Evolutionary conservation across 2,888 invertebrate genomes (phyloP), one percentile per base, ranked within the genome.

Genomic region (Ecliptopera silaceata): DNA sequence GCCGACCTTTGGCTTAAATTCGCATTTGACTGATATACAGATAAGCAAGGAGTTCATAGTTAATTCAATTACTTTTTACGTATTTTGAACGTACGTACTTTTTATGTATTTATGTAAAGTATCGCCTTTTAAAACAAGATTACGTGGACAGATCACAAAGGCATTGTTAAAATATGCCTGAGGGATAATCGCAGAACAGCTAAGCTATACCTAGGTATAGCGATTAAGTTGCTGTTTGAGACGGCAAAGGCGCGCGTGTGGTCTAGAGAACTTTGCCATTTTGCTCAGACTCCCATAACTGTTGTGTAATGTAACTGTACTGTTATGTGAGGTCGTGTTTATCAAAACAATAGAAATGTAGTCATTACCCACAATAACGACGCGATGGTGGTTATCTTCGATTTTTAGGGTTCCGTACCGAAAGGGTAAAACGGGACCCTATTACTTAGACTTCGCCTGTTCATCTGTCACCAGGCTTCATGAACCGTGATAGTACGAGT

Each of bases 281-380:
- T 74, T 75, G 80, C 74, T 77, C 78, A 79, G 71, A 71, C 80
- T 86, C 86, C 78, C 87, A 86, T 86, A 82, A 81, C 71, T 74
- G 78, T 86, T 84, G 85, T 82, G 75, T 80, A 84, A 86, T 54
- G 39, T 32, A 59, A 79, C 77, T 69, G 77, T 84, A 85, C 88
- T 82, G 87, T 87, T 88, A 83, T 74, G 79, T 64, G 51, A 45
- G 39, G n/a, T 53, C 32, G 45, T 51, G 39, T 22, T 68, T 71
- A 81, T 74, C 83, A 85, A 82, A 83, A 86, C 82, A 84, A 86
- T 77, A 78, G 47, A 51, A 22, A 58, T 80, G 80, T 34, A 20
- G 56, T 58, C 59, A 63, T 63, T 64, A 57, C 32, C 48, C 41
- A 44, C 42, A 50, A 46, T 34, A 41, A 41, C 56, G n/a, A n/a